Base-by-base conservation (phyloP, 2,113 vertebrate genomes). In the Pristiophorus japonicus region DNA sequence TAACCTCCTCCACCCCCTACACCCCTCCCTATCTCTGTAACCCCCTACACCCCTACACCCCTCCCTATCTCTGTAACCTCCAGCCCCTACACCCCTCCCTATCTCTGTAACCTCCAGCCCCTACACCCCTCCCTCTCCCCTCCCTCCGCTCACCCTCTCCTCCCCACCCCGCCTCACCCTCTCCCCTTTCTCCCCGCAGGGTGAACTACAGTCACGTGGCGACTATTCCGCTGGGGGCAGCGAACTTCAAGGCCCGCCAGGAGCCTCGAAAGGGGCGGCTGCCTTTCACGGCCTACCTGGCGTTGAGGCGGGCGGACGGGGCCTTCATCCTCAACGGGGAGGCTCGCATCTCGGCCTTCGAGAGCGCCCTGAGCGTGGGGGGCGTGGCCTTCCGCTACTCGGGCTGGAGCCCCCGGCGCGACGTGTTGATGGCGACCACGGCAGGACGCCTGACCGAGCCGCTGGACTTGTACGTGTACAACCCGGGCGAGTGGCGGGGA, bases 181-280 rank as follows among this genome's bases (percentile, higher is more conserved):
- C n/a, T n/a, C n/a, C n/a, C n/a, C n/a, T n/a, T 51, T 81, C n/a
- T 81, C 78, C 42, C 42, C 78, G n/a, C 88, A 92, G 88, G 34
- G 6, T 38, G 16, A 92, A 92, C 88, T 92, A 92, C 55, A 63
- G 14, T 0, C 59, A 92, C 34, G 88, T 92, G 88, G 88, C 4
- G 4, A 24, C 34, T 10, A 63, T 92, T 4, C 88, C 88, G 0
- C 14, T 16, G 1, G 88, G 88, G 1, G 88, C 88, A 0, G 88
- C 88, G 55, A 92, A 38, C 5, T n/a, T 92, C 55, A 92, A 92
- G 4, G 88, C n/a, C 0, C 88, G 34, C 0, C 88, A 92, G 14
- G 16, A 38, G 59, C n/a, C 16, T 1, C 0, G 88, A 55, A 34
- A 16, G 8, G 59, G 34, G 1, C 88, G 16, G 5, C 0, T 4